Conservation (phyloP, 2,888 invertebrate genomes). For the Steinernema hermaphroditum region DNA sequence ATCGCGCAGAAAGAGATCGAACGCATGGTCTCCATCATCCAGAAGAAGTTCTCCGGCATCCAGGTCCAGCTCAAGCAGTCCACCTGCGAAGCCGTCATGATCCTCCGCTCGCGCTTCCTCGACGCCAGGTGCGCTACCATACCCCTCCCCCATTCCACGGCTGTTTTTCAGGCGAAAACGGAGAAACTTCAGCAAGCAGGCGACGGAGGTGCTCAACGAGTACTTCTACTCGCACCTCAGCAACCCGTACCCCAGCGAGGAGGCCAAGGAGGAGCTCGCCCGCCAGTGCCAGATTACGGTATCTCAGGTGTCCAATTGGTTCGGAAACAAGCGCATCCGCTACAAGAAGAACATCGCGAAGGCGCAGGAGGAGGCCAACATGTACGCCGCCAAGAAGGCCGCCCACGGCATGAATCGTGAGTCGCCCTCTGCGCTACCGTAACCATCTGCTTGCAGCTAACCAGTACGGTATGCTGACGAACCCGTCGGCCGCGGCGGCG, state of each 20-base stretch:
- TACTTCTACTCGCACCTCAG: constrained; percentile 99
- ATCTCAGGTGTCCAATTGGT: constrained; percentile 76
- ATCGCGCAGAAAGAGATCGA: constrained; percentile 98
- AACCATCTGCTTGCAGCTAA: constrained; percentile 35
- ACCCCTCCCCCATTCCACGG: too few relatives aligned
- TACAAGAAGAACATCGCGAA: constrained; percentile 99
- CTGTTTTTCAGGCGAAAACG: constrained; percentile 77
- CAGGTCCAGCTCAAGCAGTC: constrained; percentile 91
- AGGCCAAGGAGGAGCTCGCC: constrained; percentile 98
- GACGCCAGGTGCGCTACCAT: constrained; percentile 57
- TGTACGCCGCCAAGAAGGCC: constrained; percentile 97
- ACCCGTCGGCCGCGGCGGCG: constrained; percentile 38
- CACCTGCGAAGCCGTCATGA: constrained; percentile 99
- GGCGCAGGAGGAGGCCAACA: constrained; percentile 97
- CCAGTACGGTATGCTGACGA: constrained; percentile 45
- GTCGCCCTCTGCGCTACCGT: background rate
- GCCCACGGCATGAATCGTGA: constrained; percentile 59
- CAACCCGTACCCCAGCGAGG: constrained; percentile 99
- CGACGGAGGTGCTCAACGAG: constrained; percentile 97
- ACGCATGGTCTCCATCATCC: constrained; percentile 96
- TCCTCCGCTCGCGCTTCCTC: constrained; percentile 77
- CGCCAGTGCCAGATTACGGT: constrained; percentile 98
- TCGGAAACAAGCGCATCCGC: constrained; percentile 82
- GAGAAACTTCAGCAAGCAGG: constrained; percentile 98
- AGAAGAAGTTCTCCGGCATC: constrained; percentile 78